Evolutionary conservation across 2,797 vertebrate genomes (phyloP).

Genomic region (Serranus cabrilla): DNA sequence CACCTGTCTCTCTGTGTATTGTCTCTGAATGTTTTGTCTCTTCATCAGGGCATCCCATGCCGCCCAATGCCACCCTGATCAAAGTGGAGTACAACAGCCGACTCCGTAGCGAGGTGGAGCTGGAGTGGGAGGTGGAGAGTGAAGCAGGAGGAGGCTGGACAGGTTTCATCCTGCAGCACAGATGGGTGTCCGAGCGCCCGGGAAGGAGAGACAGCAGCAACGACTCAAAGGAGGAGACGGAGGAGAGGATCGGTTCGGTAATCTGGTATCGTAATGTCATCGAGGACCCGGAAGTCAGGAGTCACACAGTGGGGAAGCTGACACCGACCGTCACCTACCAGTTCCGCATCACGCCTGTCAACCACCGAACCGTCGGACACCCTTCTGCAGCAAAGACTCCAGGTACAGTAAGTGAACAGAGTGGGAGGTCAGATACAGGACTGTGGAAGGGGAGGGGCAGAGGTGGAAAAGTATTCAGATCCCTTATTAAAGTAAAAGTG

Average conservation of each 20-base stretch:
- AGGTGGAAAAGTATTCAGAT: too few relatives aligned
- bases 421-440: neutral
- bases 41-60: constrained; percentile 88
- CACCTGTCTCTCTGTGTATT: too few relatives aligned
- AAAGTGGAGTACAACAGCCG: constrained; percentile 86
- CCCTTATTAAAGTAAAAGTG: too few relatives aligned
- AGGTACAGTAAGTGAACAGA: constrained; percentile 84
- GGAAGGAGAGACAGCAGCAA: constrained; percentile 47
- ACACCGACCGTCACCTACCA: constrained; percentile 87
- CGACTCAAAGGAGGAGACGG: constrained; percentile 23
- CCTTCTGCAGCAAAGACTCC: constrained; percentile 91
- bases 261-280: constrained; percentile 86
- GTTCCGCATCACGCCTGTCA: constrained; percentile 90
- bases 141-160: constrained; percentile 82
- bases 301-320: constrained; percentile 83
- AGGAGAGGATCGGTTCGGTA: constrained; percentile 22
- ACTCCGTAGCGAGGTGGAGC: constrained; percentile 88
- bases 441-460: neutral
- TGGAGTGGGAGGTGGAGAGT: constrained; percentile 87
- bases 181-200: constrained; percentile 57
- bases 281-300: constrained; percentile 84
- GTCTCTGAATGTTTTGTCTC: neutral
- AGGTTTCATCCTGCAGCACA: constrained; percentile 89
- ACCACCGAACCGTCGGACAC: constrained; percentile 90
- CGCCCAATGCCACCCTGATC: constrained; percentile 91